phyloP scores from a whole-genome alignment of 1,140 invertebrate genomes.

The Drosophila tani region DNA sequence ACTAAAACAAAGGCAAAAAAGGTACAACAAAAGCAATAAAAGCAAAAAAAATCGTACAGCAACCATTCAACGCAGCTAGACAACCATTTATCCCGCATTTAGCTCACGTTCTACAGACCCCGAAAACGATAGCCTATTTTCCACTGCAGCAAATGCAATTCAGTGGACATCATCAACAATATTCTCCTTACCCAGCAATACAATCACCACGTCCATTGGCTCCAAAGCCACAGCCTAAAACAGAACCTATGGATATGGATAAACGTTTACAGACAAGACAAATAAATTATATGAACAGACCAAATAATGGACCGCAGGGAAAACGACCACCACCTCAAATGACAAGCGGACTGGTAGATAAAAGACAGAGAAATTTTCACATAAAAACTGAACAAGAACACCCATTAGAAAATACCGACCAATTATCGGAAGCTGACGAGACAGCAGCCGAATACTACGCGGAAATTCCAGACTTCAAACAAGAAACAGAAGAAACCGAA shows the following conservation, averaged over 20 bases:
- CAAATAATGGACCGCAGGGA: too few species aligned
- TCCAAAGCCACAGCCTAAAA: background rate
- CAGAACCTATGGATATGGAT: background rate
- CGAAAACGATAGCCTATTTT: too few species aligned
- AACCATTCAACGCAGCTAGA: background rate
- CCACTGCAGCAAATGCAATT: background rate
- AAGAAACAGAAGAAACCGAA: slow-evolving; percentile 1
- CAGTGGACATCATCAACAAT: background rate
- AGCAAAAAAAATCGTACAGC: background rate
- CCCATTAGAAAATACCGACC: too few species aligned
- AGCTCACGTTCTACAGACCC: background rate
- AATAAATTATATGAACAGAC: too few species aligned
- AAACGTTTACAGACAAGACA: too few species aligned
- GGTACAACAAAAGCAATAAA: too few species aligned
- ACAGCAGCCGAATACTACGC: background rate
- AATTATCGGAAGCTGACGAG: background rate
- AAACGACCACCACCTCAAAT: too few species aligned
- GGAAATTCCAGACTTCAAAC: background rate
- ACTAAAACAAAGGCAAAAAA: too few species aligned
- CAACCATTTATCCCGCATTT: background rate
- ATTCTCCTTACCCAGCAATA: background rate
- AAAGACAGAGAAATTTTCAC: slow-evolving; percentile 4
- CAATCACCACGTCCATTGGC: slow-evolving; percentile 2
- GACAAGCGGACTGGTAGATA: too few species aligned
- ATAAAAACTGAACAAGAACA: background rate